Base-by-base conservation (phyloP, 2,888 invertebrate genomes). In the Cryptops parisi region DNA sequence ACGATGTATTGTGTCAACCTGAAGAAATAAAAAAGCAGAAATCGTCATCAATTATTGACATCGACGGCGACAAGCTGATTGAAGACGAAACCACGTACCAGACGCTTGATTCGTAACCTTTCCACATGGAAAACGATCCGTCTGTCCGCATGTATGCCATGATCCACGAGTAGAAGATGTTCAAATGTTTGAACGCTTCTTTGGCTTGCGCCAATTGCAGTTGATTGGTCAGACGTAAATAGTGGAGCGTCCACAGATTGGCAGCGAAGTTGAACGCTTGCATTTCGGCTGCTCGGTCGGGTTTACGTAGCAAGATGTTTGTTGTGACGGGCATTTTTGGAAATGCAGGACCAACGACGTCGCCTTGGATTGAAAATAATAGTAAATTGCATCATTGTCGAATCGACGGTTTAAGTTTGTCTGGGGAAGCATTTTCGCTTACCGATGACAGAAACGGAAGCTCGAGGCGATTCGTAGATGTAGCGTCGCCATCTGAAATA, bases 1-100 rank as follows among this genome's bases (percentile, higher is more conserved):
- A 73, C 66, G 6, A 70, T 70, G 68, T 74, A 74, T 1, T 76
- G 72, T 12, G 76, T 74, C 58, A 76, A 59, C 73, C 75, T 70
- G 57, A 25, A 57, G 50, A 39, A 54, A 54, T 46, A 24, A 41
- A 47, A 17, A 25, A 43, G 41, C 39, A 27, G 9, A 17, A 4
- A 17, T 25, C 6, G 17, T n/a, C 5, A n/a, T 41, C 5, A 19
- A 12, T 33, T 41, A n/a, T 41, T 41, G 5, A n/a, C 5, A 19
- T 41, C 17, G 17, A n/a, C 6, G 6, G 6, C 6, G 15, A 33
- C 33, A 33, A 33, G 15, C 6, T 33, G 15, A 9, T 33, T 33
- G 15, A 33, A 15, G 33, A 33, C 15, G 15, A 33, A 33, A 9
- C 6, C 33, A 9, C 22, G 62, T 62, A 70, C 71, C 71, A 72